Conservation (phyloP, 2,888 invertebrate genomes). For the Andrena dorsata region DNA sequence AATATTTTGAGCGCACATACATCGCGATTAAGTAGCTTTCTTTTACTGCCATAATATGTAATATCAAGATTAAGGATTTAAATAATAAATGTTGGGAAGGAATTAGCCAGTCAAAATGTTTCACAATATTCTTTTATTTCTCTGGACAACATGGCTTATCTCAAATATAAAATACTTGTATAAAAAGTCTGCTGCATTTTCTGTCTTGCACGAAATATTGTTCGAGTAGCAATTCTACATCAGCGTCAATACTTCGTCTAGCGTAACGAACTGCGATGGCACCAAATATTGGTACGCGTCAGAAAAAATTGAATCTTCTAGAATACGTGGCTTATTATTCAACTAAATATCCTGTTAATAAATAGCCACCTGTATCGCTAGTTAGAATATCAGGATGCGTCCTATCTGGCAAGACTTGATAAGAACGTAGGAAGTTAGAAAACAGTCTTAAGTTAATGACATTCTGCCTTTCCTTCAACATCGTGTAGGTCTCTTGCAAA, state of each 20-base stretch:
- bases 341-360: slow-evolving; percentile 90
- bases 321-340: slow-evolving; percentile 18
- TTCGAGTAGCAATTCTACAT: neutral
- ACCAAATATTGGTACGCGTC: neutral
- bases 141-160: neutral
- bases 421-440: slow-evolving; percentile 95
- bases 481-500: slow-evolving; percentile 92
- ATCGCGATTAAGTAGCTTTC: too few relatives aligned
- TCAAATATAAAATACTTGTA: slow-evolving; percentile 8
- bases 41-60: too few relatives aligned
- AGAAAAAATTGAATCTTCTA: neutral
- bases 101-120: neutral
- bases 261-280: neutral
- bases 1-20: too few relatives aligned
- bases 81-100: neutral
- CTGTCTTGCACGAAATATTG: slow-evolving; percentile 1
- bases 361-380: slow-evolving; percentile 94
- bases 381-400: slow-evolving; percentile 98
- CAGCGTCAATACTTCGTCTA: neutral
- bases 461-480: slow-evolving; percentile 90
- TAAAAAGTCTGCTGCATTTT: slow-evolving; percentile 11
- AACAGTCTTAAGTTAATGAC: slow-evolving; percentile 92
- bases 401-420: slow-evolving; percentile 95
- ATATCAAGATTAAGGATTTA: too few relatives aligned
- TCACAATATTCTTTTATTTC: slow-evolving; percentile 20